Conservation (phyloP, 2,888 invertebrate species). For the Dione juno region DNA sequence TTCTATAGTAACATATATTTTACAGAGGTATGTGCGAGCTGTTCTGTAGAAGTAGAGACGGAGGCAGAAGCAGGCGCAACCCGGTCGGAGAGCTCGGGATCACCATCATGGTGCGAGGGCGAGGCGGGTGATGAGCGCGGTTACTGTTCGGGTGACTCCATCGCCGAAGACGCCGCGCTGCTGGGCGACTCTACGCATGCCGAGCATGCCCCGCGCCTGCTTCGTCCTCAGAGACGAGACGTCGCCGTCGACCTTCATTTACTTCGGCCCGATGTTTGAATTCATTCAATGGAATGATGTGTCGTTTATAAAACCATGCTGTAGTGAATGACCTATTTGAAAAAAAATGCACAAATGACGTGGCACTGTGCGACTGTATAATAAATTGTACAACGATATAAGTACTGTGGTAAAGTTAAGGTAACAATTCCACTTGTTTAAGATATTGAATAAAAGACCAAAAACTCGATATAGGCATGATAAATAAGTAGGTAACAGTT, state of each 20-base stretch:
- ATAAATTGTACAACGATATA: slow-evolving; percentile 68
- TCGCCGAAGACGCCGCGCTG: slow-evolving; percentile 78
- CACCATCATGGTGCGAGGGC: slow-evolving; percentile 82
- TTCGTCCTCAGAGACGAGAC: slow-evolving; percentile 70
- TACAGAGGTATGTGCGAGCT: slow-evolving; percentile 77
- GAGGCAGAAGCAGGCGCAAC: slow-evolving; percentile 71
- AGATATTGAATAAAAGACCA: slow-evolving; percentile 55
- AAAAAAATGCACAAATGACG: slow-evolving; percentile 47
- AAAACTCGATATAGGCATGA: slow-evolving; percentile 56
- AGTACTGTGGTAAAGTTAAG: slow-evolving; percentile 55
- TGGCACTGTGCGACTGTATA: slow-evolving; percentile 57
- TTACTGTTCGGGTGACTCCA: slow-evolving; percentile 81
- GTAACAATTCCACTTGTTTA: slow-evolving; percentile 61
- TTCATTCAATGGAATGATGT: slow-evolving; percentile 22
- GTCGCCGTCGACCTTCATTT: slow-evolving; percentile 79
- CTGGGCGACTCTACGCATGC: slow-evolving; percentile 62
- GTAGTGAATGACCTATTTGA: slow-evolving; percentile 30
- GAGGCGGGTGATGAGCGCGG: slow-evolving; percentile 78
- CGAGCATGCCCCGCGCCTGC: slow-evolving; percentile 59
- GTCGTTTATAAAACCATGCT: slow-evolving; percentile 4
- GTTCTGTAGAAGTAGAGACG: slow-evolving; percentile 77
- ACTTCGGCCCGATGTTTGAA: slow-evolving; percentile 74
- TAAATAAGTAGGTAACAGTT: slow-evolving; percentile 52
- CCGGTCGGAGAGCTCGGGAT: slow-evolving; percentile 76
- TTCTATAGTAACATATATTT: slow-evolving; percentile 45